These are phyloP conservation scores for Silurus glanis DNA, from an alignment of 2,113 vertebrate species.

Conservation along the genomic window DNA sequence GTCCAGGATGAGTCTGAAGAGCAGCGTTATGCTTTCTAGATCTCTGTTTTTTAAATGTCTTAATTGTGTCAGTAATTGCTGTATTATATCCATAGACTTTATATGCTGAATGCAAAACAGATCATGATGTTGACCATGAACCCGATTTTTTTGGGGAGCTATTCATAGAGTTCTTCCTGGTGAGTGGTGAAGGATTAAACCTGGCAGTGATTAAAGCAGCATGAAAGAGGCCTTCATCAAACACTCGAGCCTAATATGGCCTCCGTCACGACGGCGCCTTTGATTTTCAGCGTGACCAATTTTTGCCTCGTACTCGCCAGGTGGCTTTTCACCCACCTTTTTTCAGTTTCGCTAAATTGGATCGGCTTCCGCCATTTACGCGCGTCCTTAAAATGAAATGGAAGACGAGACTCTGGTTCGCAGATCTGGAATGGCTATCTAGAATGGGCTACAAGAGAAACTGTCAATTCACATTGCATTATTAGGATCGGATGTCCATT, in stretches of 20 bases:
- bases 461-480: neutral
- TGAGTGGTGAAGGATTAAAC: slow-evolving; percentile 16
- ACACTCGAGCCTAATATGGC: neutral
- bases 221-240: slow-evolving; percentile 20
- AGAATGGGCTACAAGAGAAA: neutral
- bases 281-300: slow-evolving; percentile 42
- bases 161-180: neutral
- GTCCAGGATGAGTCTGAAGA: neutral
- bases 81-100: neutral
- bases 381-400: slow-evolving; percentile 3
- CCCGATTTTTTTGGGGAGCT: neutral
- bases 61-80: slow-evolving; percentile 9
- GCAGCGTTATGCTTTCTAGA: neutral
- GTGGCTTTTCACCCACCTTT: slow-evolving; percentile 27
- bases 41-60: neutral
- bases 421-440: neutral
- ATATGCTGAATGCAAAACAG: neutral
- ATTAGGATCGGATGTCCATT: neutral
- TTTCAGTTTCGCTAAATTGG: slow-evolving; percentile 33
- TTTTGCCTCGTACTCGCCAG: slow-evolving; percentile 15
- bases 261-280: slow-evolving; percentile 17
- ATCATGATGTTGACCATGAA: neutral
- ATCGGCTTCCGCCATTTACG: slow-evolving; percentile 34
- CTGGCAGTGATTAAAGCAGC: slow-evolving; percentile 27
- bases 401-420: neutral